Evolutionary conservation across 1,140 invertebrate genomes (phyloP), one percentile per base, ranked within the genome.

Genomic region (Drosophila obscura): DNA sequence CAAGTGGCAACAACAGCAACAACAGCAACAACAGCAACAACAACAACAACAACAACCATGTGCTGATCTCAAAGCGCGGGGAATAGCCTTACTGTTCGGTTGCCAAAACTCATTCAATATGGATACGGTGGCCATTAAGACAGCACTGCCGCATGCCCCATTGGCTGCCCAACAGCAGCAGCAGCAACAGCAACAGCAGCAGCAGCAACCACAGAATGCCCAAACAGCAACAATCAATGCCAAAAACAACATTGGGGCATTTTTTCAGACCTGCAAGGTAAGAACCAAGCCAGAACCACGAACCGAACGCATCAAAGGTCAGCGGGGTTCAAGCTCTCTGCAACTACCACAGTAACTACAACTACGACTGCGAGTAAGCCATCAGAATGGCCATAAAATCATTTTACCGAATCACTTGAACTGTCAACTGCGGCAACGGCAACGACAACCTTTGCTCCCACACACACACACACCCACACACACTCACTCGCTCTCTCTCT

Each of bases 211-310:
- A 28, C 1, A 8, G 28, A 65, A 58, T 28, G 61, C 15, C 16
- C 22, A 45, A 44, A 28, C 67, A 55, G 28, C 61, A 52, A 39
- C 81, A 49, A 72, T 73, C 49, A 61, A 68, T 90, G 67, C 83
- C 55, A 90, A 83, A 61, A 78, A 80, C 64, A 90, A 73, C 63
- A 77, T 92, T 82, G 91, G 91, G 59, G 91, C 91, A 35, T 92
- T 92, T 55, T 92, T 92, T 63, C 91, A 92, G 73, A 92, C 91
- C 62, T 92, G 91, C 91, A 92, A 92, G 91, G 91, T 92, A 91
- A 88, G 78, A 50, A n/a, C 35, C 2, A 24, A 28, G 43, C 24
- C 8, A 46, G 15, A 64, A 49, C 60, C 63, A 19, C 26, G 22
- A 13, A 39, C 11, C 35, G 35, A 39, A 5, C 1, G 4, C 35